Evolutionary conservation across 2,888 invertebrate genomes (phyloP).

Genomic region (Callyntrura guangdongensis): DNA sequence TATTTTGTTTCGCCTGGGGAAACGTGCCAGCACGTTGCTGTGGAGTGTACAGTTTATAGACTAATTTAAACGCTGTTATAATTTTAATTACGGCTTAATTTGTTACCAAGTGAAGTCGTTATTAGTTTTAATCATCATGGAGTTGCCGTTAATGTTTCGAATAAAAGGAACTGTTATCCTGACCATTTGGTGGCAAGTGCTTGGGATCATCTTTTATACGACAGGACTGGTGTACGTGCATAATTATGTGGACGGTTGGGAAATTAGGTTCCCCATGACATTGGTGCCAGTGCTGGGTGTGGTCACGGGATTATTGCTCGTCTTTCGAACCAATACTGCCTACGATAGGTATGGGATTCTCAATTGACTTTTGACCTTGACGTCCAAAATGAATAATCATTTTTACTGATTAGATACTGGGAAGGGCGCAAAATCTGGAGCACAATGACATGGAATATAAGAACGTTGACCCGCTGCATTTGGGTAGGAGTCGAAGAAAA

Average conservation of each 20-base stretch:
- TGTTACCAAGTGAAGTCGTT: background rate
- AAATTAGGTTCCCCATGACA: constrained; percentile 67
- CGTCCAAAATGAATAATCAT: too few relatives aligned
- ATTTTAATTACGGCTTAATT: too few relatives aligned
- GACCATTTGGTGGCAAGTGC: constrained; percentile 81
- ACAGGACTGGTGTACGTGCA: constrained; percentile 64
- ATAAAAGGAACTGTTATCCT: constrained; percentile 76
- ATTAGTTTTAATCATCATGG: background rate
- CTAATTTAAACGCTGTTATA: too few relatives aligned
- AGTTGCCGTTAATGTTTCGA: background rate
- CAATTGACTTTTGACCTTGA: constrained; percentile 9
- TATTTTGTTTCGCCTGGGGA: too few relatives aligned
- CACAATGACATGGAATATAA: constrained; percentile 78
- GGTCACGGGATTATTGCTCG: constrained; percentile 78
- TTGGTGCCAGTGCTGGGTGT: constrained; percentile 80
- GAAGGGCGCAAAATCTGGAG: constrained; percentile 78
- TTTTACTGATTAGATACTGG: too few relatives aligned
- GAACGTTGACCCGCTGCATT: constrained; percentile 79
- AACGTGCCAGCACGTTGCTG: too few relatives aligned
- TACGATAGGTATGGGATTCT: constrained; percentile 80
- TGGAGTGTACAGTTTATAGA: too few relatives aligned
- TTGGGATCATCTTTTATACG: constrained; percentile 73
- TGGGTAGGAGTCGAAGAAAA: constrained; percentile 82
- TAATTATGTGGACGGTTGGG: constrained; percentile 22
- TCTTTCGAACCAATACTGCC: constrained; percentile 79